A percentile compares a stretch with the other conserved stretches of the same genome.
Conservation (phyloP, 1,140 invertebrate genomes). For the Brachionus paranguensis region DNA sequence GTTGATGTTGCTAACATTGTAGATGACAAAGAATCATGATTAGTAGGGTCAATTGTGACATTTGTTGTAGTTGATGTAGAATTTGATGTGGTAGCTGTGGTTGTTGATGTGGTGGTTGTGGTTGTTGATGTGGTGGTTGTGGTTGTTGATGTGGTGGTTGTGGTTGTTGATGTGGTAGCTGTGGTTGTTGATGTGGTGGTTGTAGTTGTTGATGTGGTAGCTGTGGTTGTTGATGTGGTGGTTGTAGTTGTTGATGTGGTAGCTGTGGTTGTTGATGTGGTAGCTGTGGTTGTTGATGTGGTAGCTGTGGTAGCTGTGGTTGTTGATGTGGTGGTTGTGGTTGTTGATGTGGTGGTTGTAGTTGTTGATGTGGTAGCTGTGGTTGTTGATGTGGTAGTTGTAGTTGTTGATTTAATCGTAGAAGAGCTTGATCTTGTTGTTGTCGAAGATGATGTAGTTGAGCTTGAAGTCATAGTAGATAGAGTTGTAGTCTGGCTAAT, state of each 20-base stretch:
- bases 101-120: constrained; percentile 41
- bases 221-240: constrained; percentile 41
- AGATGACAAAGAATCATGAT: not conserved
- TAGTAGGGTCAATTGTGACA: constrained; percentile 35
- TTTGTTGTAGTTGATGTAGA: constrained; percentile 16
- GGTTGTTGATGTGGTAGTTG: not conserved
- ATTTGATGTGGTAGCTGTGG: constrained; percentile 40
- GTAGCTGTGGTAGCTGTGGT: not conserved
- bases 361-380: not conserved
- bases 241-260: constrained; percentile 41
- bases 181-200: constrained; percentile 41
- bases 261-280: constrained; percentile 40
- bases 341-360: constrained; percentile 39
- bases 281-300: not conserved
- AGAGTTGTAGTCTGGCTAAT: not conserved
- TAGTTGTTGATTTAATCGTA: not conserved
- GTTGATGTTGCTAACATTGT: not conserved
- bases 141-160: constrained; percentile 38
- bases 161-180: constrained; percentile 42
- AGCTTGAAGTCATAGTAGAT: not conserved
- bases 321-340: not conserved
- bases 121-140: constrained; percentile 41
- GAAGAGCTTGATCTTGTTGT: not conserved
- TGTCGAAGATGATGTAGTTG: not conserved
- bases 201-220: constrained; percentile 20